phyloP scores from a whole-genome alignment of 2,797 vertebrate species.

The Hemitrygon akajei region DNA sequence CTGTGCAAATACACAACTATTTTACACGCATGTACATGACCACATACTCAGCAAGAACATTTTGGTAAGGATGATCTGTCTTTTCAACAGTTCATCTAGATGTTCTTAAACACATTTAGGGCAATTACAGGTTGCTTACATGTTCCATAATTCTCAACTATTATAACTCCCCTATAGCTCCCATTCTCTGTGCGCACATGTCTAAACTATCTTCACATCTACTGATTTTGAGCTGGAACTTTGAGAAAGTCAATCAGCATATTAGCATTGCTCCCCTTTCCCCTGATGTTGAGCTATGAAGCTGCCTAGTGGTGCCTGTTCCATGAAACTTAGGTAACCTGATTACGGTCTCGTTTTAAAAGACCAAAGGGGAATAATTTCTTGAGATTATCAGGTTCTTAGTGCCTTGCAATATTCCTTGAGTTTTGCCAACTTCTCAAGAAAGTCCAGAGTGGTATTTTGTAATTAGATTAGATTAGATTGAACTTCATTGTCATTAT shows the following conservation, averaged over 20 bases:
- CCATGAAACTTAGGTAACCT: not conserved
- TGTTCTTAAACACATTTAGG: not conserved
- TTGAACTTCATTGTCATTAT: too few species aligned
- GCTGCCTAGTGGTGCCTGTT: not conserved
- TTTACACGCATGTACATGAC: not conserved
- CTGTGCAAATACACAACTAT: too few species aligned
- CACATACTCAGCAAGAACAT: too few species aligned
- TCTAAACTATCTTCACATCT: not conserved
- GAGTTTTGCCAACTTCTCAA: not conserved
- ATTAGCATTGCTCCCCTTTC: not conserved
- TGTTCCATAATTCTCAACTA: not conserved
- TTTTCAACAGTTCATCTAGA: not conserved
- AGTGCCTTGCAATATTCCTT: not conserved
- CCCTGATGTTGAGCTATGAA: not conserved
- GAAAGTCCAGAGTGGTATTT: not conserved
- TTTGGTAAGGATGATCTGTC: not conserved
- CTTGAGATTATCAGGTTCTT: not conserved
- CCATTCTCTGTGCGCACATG: not conserved
- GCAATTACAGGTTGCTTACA: not conserved
- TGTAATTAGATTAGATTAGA: too few species aligned
- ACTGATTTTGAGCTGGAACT: not conserved
- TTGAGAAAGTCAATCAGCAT: not conserved
- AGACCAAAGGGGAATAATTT: not conserved
- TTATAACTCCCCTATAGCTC: not conserved
- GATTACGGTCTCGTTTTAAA: not conserved